Conservation (phyloP, 2,797 vertebrate species). For the Hyperoplus lanceolatus region DNA sequence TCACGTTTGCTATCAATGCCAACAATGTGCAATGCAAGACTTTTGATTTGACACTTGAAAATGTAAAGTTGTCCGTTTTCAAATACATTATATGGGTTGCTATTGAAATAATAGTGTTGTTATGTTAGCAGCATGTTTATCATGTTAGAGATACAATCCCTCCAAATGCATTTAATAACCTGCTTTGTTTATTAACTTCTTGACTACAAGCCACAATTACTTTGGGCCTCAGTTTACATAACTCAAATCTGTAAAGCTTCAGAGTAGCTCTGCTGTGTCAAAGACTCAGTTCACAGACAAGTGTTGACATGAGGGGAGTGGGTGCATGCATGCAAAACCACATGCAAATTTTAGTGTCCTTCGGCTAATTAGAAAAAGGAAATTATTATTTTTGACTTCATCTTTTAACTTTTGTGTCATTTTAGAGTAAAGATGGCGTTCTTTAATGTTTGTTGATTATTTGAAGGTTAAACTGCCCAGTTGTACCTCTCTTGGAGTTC, state of each 20-base stretch:
- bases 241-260: conserved; percentile 1
- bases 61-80: not conserved
- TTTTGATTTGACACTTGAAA: not conserved
- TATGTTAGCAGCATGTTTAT: conserved; percentile 1
- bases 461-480: conserved; percentile 25
- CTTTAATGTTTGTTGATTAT: conserved; percentile 25
- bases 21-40: conserved; percentile 15
- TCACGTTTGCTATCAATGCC: conserved; percentile 6
- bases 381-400: not conserved
- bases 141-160: conserved; percentile 25
- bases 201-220: not conserved
- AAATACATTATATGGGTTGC: not conserved
- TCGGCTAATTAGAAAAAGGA: conserved; percentile 19
- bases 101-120: not conserved
- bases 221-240: conserved; percentile 25
- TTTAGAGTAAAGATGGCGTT: not conserved
- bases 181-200: conserved; percentile 3
- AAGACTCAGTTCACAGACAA: not conserved
- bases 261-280: not conserved
- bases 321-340: too few relatives aligned
- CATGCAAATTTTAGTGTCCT: not conserved
- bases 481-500: conserved; percentile 26
- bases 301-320: not conserved
- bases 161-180: not conserved
- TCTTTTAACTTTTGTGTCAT: conserved; percentile 1